Conservation (phyloP, 2,113 vertebrate species). For the Poecilia latipinna region DNA sequence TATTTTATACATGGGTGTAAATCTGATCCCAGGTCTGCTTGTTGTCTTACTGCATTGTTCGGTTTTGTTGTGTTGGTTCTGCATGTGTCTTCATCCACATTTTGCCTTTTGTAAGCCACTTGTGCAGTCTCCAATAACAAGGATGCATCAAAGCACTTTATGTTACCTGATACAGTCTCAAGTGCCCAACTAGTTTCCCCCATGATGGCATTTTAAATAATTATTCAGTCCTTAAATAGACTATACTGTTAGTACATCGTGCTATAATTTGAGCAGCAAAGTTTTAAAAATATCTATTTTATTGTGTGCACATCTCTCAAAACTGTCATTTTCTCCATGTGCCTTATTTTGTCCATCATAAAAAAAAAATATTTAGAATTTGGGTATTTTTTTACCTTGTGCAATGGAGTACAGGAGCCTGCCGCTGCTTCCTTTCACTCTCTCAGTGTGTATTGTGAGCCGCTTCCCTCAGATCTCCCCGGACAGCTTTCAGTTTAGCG, state of each 20-base stretch:
- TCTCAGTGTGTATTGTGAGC: background rate
- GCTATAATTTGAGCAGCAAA: too few relatives aligned
- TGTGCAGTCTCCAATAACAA: background rate
- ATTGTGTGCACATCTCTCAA: background rate
- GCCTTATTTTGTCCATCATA: background rate
- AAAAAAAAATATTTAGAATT: background rate
- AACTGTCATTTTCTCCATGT: background rate
- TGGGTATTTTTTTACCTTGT: background rate
- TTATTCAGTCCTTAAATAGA: too few relatives aligned
- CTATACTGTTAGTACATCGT: too few relatives aligned
- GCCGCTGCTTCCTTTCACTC: background rate
- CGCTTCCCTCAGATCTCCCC: too few relatives aligned
- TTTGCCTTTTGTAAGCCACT: background rate
- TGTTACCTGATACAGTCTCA: background rate
- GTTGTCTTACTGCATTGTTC: conserved; percentile 42
- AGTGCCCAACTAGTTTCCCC: background rate
- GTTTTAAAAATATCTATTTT: too few relatives aligned
- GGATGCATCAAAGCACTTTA: background rate
- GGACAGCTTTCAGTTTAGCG: too few relatives aligned
- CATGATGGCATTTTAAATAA: background rate
- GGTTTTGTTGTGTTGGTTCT: conserved; percentile 57
- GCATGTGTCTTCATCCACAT: conserved; percentile 53
- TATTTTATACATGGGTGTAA: background rate
- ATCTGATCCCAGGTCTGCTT: conserved; percentile 69
- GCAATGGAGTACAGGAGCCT: background rate